Conservation (phyloP, 1,140 invertebrate species). For the Hyles vespertilio region DNA sequence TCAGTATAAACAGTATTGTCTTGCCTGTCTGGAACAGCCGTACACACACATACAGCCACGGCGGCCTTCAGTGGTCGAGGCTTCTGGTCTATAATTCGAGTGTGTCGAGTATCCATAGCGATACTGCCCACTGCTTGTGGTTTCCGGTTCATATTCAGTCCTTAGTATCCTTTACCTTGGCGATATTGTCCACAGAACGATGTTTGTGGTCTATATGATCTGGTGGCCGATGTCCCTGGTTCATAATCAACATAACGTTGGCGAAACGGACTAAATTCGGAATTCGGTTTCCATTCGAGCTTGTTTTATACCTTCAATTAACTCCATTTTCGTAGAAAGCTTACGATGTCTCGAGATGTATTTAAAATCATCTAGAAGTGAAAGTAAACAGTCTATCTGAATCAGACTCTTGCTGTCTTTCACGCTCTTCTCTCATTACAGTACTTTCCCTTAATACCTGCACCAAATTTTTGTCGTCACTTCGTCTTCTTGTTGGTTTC, state of each 20-base stretch:
- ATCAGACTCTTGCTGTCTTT: conserved; percentile 18
- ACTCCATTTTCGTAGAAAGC: conserved; percentile 18
- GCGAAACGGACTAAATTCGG: no score
- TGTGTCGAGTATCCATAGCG: conserved; percentile 20
- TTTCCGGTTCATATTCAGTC: no score
- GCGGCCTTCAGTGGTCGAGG: conserved; percentile 19
- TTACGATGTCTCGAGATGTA: conserved; percentile 20
- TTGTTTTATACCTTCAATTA: conserved; percentile 16
- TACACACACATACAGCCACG: conserved; percentile 9
- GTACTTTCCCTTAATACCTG: conserved; percentile 21
- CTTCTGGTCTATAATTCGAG: conserved; percentile 17
- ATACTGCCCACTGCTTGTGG: conserved; percentile 13
- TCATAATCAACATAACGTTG: no score
- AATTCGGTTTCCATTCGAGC: conserved; percentile 2
- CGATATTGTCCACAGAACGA: background rate
- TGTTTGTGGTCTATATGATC: conserved; percentile 11
- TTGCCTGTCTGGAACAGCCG: conserved; percentile 15
- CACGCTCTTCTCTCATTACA: conserved; percentile 20
- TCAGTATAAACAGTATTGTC: conserved; percentile 17
- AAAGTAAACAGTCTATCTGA: conserved; percentile 16
- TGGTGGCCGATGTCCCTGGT: conserved; percentile 9
- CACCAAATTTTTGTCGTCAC: conserved; percentile 18
- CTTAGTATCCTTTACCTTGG: no score
- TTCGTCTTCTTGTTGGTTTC: conserved; percentile 19
- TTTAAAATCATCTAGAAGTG: conserved; percentile 21